A percentile compares a stretch with the other conserved stretches of the same genome.
Evolutionary conservation across 1,140 invertebrate species (phyloP).

Genomic region (Thaumatotibia leucotreta): DNA sequence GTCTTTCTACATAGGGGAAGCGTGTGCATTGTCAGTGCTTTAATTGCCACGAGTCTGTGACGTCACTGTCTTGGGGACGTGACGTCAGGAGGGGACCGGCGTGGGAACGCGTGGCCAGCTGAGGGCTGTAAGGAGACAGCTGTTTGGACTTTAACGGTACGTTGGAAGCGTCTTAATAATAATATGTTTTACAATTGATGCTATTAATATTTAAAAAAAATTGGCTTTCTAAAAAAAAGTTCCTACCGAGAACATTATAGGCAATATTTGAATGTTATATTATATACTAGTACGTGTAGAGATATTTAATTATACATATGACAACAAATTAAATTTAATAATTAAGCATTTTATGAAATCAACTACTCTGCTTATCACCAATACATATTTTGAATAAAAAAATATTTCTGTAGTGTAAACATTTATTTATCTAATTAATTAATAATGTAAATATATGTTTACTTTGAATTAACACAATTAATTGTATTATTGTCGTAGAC

Average conservation of each 20-base stretch:
- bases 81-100: slow-evolving; percentile 8
- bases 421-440: no score
- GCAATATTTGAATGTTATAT: no score
- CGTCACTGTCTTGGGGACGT: slow-evolving; percentile 14
- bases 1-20: not conserved
- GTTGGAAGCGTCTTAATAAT: not conserved
- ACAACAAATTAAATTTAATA: no score
- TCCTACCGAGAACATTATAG: not conserved
- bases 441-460: no score
- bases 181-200: not conserved
- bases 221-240: not conserved
- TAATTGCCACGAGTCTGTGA: slow-evolving; percentile 45
- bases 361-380: no score
- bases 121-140: slow-evolving; percentile 43
- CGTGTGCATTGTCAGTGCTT: slow-evolving; percentile 27
- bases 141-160: slow-evolving; percentile 25
- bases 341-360: no score
- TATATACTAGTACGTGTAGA: no score
- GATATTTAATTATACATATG: no score
- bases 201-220: not conserved
- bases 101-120: slow-evolving; percentile 64
- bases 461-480: no score
- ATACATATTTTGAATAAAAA: no score
- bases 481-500: no score
- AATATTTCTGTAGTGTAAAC: no score